A percentile compares a stretch with the other conserved stretches of the same genome.
Conservation (phyloP, 2,888 invertebrate species). For the Macaria liturata region DNA sequence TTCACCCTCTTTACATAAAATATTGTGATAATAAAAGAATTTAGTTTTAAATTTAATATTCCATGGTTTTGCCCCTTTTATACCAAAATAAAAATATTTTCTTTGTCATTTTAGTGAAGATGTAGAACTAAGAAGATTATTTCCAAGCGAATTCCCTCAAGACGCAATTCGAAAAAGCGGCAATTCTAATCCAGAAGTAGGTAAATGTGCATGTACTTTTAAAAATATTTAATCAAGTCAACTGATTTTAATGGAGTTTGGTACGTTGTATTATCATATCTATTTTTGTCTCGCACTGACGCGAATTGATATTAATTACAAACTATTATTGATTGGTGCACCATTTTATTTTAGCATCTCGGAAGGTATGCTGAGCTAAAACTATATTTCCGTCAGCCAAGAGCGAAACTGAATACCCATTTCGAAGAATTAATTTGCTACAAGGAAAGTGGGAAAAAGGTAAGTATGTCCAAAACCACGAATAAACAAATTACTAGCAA, state of each 20-base stretch:
- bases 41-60: no score
- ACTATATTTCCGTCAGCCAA: slow-evolving; percentile 64
- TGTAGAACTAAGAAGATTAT: slow-evolving; percentile 69
- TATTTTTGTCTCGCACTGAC: no score
- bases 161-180: slow-evolving; percentile 68
- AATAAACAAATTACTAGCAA: no score
- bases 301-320: no score
- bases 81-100: no score
- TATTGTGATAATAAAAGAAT: no score
- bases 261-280: no score
- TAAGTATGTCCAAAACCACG: slow-evolving; percentile 34
- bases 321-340: no score
- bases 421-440: slow-evolving; percentile 72
- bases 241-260: no score
- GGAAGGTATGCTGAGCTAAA: slow-evolving; percentile 66
- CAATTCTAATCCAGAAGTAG: slow-evolving; percentile 63
- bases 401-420: slow-evolving; percentile 59
- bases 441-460: slow-evolving; percentile 56
- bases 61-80: no score
- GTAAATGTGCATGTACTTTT: background rate
- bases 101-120: slow-evolving; percentile 59
- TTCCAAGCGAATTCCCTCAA: slow-evolving; percentile 71
- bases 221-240: no score
- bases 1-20: no score
- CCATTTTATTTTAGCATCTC: slow-evolving; percentile 55